These are phyloP conservation scores for Halocynthia roretzi DNA, from an alignment of 23 tunicate genomes.

Conservation along the genomic window DNA sequence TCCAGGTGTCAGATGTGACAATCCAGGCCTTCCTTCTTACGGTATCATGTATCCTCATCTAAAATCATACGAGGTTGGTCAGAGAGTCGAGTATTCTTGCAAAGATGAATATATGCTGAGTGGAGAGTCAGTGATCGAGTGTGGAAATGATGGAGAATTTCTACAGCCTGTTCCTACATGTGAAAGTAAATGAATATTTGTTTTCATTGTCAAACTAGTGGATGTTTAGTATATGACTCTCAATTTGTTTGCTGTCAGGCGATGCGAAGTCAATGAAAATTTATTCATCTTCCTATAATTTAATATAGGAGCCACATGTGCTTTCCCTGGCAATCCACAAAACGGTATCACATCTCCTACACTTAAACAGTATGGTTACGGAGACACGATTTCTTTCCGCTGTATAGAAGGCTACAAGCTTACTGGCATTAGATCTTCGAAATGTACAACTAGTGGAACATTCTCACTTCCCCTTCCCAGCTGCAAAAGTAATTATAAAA, in stretches of 20 bases:
- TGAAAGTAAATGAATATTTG: constrained; percentile 3
- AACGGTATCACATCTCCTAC: constrained; percentile 9
- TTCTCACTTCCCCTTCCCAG: constrained; percentile 31
- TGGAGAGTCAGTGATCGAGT: constrained; percentile 6
- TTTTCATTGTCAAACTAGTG: no score
- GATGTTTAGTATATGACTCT: no score
- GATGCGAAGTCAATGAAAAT: background rate
- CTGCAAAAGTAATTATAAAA: constrained; percentile 29
- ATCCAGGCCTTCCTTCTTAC: constrained; percentile 6
- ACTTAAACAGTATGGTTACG: background rate
- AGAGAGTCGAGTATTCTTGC: constrained; percentile 26
- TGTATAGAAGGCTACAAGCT: constrained; percentile 26
- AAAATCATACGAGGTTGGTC: constrained; percentile 15
- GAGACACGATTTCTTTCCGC: constrained; percentile 1
- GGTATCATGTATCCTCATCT: constrained; percentile 22
- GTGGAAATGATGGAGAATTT: constrained; percentile 13
- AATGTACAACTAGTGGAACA: constrained; percentile 22
- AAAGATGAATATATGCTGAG: constrained; percentile 23
- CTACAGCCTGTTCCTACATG: constrained; percentile 7
- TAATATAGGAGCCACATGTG: constrained; percentile 16
- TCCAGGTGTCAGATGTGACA: constrained; percentile 16
- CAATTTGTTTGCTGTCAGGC: no score
- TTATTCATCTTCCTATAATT: background rate
- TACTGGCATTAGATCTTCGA: background rate
- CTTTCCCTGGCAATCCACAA: constrained; percentile 1